Evolutionary conservation across 2,797 vertebrate genomes (phyloP), one percentile per base, ranked within the genome.

Genomic region (Parauchenoglanis ngamensis): DNA sequence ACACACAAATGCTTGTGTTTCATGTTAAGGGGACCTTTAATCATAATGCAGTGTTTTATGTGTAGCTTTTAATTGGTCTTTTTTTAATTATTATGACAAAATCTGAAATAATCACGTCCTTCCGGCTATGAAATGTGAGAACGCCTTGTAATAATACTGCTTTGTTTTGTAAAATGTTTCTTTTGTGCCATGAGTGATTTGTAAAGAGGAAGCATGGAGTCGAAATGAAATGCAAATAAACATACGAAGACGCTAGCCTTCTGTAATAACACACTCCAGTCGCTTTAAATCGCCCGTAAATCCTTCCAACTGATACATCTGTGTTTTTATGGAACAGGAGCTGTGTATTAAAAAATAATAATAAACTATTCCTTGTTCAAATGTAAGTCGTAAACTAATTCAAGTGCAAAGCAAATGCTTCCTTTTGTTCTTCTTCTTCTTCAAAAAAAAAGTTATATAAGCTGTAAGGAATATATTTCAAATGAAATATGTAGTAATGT

Each of bases 121-220:
- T 86, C 75, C 73, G 1, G 12, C 46, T 23, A 40, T 70, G n/a
- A 83, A 90, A 86, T 85, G 77, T 86, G 87, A 89, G 86, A 87
- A 90, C 92, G 87, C 91, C 79, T 68, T 91, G 68, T 87, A 92
- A 90, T 90, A 87, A 90, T 92, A 90, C 90, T 87, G 84, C 91
- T 89, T 90, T 61, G 19, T 25, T 82, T 28, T 82, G 40, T 82
- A 82, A 65, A 89, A 87, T 86, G 75, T 65, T 65, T 61, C 44
- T 70, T 85, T 90, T 84, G 76, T 73, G 72, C 59, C 49, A 52
- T 73, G 31, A 87, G 80, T 77, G 68, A 81, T 83, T 83, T 89
- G 65, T 83, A 83, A 19, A 61, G 67, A 49, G 31, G 80, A 85
- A 82, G 82, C 40, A 10, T 23, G n/a, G n/a, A 15, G 72, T 31